These are phyloP conservation scores for Laticauda colubrina DNA, from an alignment of 2,113 vertebrate species.

Conservation along the genomic window DNA sequence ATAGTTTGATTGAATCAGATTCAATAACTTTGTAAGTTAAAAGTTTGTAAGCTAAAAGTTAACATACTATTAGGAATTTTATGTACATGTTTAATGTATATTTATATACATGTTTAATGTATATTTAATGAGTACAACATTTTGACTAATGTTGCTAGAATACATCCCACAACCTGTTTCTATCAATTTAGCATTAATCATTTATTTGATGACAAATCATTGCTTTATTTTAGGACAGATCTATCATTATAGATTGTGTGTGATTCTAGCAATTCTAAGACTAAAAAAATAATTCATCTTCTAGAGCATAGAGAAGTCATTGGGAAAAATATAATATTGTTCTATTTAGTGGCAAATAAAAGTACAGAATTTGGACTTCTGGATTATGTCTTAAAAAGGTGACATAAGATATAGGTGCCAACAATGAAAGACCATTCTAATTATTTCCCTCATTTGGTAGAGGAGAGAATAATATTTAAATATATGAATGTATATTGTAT, in stretches of 20 bases:
- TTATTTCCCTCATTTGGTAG: not conserved
- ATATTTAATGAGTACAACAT: slow-evolving; percentile 61
- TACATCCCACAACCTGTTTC: slow-evolving; percentile 50
- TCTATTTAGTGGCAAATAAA: not conserved
- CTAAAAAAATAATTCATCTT: slow-evolving; percentile 2
- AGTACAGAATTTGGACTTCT: not conserved
- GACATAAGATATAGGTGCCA: not conserved
- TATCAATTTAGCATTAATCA: slow-evolving; percentile 43
- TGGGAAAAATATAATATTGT: not conserved
- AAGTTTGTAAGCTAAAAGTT: slow-evolving; percentile 59
- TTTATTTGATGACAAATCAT: slow-evolving; percentile 24
- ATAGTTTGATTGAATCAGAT: slow-evolving; percentile 68
- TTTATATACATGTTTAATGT: slow-evolving; percentile 52
- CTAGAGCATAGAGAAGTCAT: not conserved
- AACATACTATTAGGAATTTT: slow-evolving; percentile 53
- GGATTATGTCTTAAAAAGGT: not conserved
- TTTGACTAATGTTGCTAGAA: slow-evolving; percentile 60
- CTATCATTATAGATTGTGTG: slow-evolving; percentile 19
- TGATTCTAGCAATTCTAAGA: slow-evolving; percentile 42
- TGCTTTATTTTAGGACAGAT: slow-evolving; percentile 50
- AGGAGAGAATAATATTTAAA: not conserved
- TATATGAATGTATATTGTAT: not conserved
- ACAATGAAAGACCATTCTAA: not conserved
- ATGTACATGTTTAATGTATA: slow-evolving; percentile 52
- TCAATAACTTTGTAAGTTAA: slow-evolving; percentile 69